These are phyloP conservation scores for Zaprionus lachaisei DNA, from an alignment of 1,140 invertebrate species.

Conservation along the genomic window DNA sequence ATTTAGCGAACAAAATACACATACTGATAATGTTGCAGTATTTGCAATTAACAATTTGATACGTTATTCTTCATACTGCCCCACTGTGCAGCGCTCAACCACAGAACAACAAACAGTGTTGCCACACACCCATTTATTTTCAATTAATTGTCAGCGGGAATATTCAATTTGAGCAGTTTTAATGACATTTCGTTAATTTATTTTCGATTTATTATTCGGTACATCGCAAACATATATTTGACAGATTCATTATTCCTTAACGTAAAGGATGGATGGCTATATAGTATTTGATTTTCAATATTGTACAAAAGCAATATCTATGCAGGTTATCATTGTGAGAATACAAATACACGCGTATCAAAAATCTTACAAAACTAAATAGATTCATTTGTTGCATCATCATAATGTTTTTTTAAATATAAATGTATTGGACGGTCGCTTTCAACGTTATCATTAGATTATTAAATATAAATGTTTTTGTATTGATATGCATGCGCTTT, in stretches of 20 bases:
- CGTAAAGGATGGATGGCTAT: slow-evolving; percentile 47
- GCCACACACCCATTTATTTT: not conserved
- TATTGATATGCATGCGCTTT: slow-evolving; percentile 45
- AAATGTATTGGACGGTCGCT: slow-evolving; percentile 57
- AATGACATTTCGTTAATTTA: slow-evolving; percentile 9
- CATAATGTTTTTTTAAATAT: slow-evolving; percentile 34
- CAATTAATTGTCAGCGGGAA: not conserved
- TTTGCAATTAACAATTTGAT: not conserved
- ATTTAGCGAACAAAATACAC: slow-evolving; percentile 46
- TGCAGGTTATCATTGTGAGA: slow-evolving; percentile 30
- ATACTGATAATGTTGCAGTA: not conserved
- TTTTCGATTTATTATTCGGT: slow-evolving; percentile 31
- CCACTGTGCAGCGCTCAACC: too few relatives aligned
- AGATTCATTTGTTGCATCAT: slow-evolving; percentile 68
- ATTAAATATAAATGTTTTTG: slow-evolving; percentile 8
- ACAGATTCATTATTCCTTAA: slow-evolving; percentile 44
- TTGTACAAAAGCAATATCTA: slow-evolving; percentile 42
- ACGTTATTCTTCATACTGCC: too few relatives aligned
- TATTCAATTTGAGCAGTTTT: slow-evolving; percentile 6
- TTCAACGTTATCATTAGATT: slow-evolving; percentile 46
- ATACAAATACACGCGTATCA: slow-evolving; percentile 57
- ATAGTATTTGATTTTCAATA: slow-evolving; percentile 35
- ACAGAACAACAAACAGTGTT: not conserved
- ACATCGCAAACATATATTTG: slow-evolving; percentile 36
- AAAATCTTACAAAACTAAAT: slow-evolving; percentile 69